phyloP scores from a whole-genome alignment of 2,113 vertebrate species.

The Desmodus rotundus region DNA sequence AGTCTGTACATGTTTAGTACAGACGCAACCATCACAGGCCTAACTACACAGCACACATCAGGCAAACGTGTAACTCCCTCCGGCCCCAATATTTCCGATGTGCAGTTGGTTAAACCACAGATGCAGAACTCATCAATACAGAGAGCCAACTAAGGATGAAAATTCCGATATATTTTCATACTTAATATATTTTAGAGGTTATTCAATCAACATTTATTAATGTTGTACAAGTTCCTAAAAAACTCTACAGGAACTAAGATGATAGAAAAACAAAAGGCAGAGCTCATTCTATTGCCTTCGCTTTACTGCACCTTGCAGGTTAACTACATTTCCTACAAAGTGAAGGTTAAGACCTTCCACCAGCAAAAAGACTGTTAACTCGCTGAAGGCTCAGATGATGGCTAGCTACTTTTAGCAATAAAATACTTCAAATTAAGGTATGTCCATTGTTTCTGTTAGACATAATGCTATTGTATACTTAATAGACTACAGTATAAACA shows the following conservation, averaged over 20 bases:
- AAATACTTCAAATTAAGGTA: not conserved
- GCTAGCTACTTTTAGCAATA: not conserved
- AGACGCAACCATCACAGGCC: not conserved
- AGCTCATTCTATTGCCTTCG: not conserved
- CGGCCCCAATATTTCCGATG: not conserved
- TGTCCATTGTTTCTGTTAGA: not conserved
- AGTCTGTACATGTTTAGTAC: not conserved
- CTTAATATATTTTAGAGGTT: conserved; percentile 12
- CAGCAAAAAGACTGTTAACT: not conserved
- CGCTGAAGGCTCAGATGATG: not conserved
- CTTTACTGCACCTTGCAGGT: not conserved
- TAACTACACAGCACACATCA: not conserved
- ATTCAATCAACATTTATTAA: conserved; percentile 2
- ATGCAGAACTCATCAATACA: not conserved
- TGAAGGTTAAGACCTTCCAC: not conserved
- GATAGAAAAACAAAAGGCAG: not conserved
- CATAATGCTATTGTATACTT: not conserved
- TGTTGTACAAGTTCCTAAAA: not conserved
- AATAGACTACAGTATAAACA: not conserved
- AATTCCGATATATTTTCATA: not conserved
- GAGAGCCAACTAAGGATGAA: not conserved
- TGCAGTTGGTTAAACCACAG: not conserved
- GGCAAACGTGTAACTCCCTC: not conserved
- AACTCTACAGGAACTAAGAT: not conserved
- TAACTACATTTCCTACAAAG: not conserved